phyloP scores from a whole-genome alignment of 2,888 invertebrate genomes.

The Temnothorax unifasciatus region DNA sequence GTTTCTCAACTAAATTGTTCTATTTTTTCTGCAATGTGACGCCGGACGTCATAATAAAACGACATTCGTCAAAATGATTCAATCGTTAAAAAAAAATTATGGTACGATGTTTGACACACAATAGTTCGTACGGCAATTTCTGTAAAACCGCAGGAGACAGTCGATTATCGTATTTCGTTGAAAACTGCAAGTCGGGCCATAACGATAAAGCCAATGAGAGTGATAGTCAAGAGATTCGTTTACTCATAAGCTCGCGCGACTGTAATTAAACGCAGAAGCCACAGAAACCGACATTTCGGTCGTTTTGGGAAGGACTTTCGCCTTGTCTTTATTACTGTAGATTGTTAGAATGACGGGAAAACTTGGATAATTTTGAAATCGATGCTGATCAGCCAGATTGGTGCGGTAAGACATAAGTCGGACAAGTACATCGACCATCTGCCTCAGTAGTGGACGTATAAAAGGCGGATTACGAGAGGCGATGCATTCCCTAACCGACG shows the following conservation, averaged over 20 bases:
- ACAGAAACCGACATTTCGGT: neutral
- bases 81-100: neutral
- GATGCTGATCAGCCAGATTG: conserved; percentile 31
- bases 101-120: neutral
- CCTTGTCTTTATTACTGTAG: conserved; percentile 20
- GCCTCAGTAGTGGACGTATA: conserved; percentile 11
- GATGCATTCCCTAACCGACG: conserved; percentile 9
- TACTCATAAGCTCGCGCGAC: neutral
- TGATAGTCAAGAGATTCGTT: conserved; percentile 6
- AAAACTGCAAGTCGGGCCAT: neutral
- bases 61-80: conserved; percentile 11
- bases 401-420: conserved; percentile 10
- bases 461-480: conserved; percentile 37
- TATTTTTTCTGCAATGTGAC: conserved; percentile 3
- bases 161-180: neutral
- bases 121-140: neutral
- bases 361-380: conserved; percentile 41
- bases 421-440: conserved; percentile 39
- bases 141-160: neutral
- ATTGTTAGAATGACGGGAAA: conserved; percentile 16
- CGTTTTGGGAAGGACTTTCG: neutral
- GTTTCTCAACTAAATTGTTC: neutral
- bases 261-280: conserved; percentile 30
- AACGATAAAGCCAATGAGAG: neutral
- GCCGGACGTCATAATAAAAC: neutral